These are phyloP conservation scores for Chloromyia formosa DNA, from an alignment of 2,888 invertebrate genomes.

Conservation along the genomic window DNA sequence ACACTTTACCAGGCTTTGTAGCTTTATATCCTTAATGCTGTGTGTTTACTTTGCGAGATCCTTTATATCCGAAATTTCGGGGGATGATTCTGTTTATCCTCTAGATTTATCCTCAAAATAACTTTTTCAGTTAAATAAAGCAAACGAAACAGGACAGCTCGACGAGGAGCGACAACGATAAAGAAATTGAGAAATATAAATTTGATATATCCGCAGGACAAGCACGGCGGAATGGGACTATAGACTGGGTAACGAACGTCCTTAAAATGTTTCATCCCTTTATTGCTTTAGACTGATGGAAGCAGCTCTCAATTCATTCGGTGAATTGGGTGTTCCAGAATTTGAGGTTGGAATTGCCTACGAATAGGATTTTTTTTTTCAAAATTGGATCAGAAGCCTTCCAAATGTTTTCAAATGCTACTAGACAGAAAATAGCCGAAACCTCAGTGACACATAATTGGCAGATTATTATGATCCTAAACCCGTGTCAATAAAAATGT, in stretches of 20 bases:
- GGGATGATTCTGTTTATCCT: conserved; percentile 36
- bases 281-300: conserved; percentile 10
- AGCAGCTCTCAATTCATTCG: background rate
- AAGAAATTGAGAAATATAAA: conserved; percentile 29
- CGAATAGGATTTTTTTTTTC: background rate
- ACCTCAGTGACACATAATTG: no score
- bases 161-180: conserved; percentile 4
- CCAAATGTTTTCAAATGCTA: no score
- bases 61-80: conserved; percentile 15
- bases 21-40: conserved; percentile 1
- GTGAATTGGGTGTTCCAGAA: background rate
- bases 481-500: no score
- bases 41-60: conserved; percentile 26
- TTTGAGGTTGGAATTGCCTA: background rate
- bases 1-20: background rate
- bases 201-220: conserved; percentile 33
- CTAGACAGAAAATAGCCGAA: no score
- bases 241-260: conserved; percentile 33
- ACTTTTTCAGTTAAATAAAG: conserved; percentile 21
- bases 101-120: conserved; percentile 31
- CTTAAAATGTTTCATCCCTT: background rate
- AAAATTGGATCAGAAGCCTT: no score
- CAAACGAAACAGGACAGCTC: conserved; percentile 16
- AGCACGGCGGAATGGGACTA: background rate
- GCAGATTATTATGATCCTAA: no score